Conservation (phyloP, 2,888 invertebrate genomes). For the Oscheius sp. region DNA sequence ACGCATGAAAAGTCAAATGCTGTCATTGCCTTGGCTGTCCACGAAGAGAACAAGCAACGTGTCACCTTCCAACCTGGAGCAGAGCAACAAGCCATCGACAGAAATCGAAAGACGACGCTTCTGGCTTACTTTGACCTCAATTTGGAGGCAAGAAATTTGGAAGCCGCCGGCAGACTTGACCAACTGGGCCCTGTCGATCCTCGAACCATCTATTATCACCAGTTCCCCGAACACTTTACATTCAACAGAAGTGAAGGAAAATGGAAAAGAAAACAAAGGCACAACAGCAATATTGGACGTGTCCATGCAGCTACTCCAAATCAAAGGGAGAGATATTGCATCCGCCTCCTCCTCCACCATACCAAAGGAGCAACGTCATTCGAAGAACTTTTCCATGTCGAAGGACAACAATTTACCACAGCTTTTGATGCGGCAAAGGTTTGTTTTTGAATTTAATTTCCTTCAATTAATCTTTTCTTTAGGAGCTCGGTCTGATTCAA, state of each 20-base stretch:
- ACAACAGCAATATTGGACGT: conserved; percentile 13
- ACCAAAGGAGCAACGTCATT: conserved; percentile 12
- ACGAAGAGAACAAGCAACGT: neutral
- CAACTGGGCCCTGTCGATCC: conserved; percentile 10
- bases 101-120: neutral
- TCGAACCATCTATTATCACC: neutral
- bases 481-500: conserved; percentile 9
- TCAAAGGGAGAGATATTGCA: conserved; percentile 2
- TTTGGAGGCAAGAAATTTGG: neutral
- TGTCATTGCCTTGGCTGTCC: conserved; percentile 1
- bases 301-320: neutral
- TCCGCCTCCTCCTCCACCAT: neutral
- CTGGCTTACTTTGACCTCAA: conserved; percentile 3
- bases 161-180: neutral
- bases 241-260: neutral
- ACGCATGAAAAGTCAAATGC: conserved; percentile 5
- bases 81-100: neutral
- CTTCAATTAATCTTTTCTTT: too few relatives aligned
- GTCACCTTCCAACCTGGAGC: neutral
- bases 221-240: conserved; percentile 23
- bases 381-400: neutral
- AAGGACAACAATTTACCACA: conserved; percentile 1
- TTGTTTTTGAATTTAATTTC: too few relatives aligned
- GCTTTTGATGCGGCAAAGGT: conserved; percentile 7
- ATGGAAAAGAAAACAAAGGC: neutral